Percentiles rank a stretch among this genome's conserved stretches.
Conservation (phyloP, 2,113 vertebrate species). For the Xenopus tropicalis region UCB_Xtro_10.0 CM004444.2:85154001-85154500, state of each 20-base stretch:
- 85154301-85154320: conserved; percentile 31
- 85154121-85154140: neutral
- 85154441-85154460: conserved; percentile 3
- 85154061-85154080: too few relatives aligned
- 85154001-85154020: too few relatives aligned
- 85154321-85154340: conserved; percentile 27
- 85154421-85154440: conserved; percentile 13
- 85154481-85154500: neutral
- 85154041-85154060: too few relatives aligned
- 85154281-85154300: conserved; percentile 38
- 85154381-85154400: conserved; percentile 29
- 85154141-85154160: conserved; percentile 3
- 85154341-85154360: conserved; percentile 16
- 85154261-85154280: conserved; percentile 27
- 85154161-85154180: conserved; percentile 1
- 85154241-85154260: conserved; percentile 23
- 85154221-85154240: conserved; percentile 41
- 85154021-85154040: too few relatives aligned
- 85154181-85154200: conserved; percentile 8
- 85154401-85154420: conserved; percentile 21
- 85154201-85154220: conserved; percentile 43
- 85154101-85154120: too few relatives aligned
- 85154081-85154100: too few relatives aligned
- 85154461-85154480: conserved; percentile 1
- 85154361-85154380: conserved; percentile 24